Percentiles rank a stretch among this genome's conserved stretches.
These are phyloP conservation scores for Musca vetustissima DNA, from an alignment of 1,140 invertebrate genomes.

Conservation along the genomic window DNA sequence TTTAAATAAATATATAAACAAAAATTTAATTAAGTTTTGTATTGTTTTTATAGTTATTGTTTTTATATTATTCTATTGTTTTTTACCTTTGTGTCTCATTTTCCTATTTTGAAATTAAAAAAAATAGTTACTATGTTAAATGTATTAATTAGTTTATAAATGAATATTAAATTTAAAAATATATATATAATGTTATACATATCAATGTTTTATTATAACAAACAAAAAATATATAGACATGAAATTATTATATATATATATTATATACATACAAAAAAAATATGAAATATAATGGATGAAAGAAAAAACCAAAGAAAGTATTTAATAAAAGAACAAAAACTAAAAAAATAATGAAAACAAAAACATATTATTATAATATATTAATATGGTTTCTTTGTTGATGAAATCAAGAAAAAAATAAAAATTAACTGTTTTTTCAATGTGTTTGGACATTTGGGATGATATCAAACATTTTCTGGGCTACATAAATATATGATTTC, in stretches of 20 bases:
- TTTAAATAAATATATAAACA: too few species aligned
- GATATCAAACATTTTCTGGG: too few species aligned
- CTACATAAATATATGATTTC: too few species aligned
- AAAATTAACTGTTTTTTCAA: not conserved
- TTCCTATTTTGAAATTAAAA: too few species aligned
- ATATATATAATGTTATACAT: constrained; percentile 11
- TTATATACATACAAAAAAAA: not conserved
- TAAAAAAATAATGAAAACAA: too few species aligned
- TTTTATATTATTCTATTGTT: too few species aligned
- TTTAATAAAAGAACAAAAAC: constrained; percentile 34
- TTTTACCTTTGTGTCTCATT: too few species aligned
- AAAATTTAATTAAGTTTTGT: too few species aligned
- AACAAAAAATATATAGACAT: not conserved
- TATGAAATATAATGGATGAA: not conserved
- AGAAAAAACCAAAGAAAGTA: constrained; percentile 6
- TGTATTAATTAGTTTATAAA: not conserved
- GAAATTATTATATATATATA: constrained; percentile 41
- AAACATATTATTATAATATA: constrained; percentile 36
- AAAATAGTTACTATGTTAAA: too few species aligned
- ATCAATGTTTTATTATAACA: constrained; percentile 7
- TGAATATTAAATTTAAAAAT: not conserved
- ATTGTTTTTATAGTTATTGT: too few species aligned
- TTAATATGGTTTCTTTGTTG: constrained; percentile 50
- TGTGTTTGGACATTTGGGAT: too few species aligned
- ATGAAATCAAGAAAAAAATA: constrained; percentile 28